These are phyloP conservation scores for Pandemis heparana DNA, from an alignment of 2,888 invertebrate species.

Conservation along the genomic window DNA sequence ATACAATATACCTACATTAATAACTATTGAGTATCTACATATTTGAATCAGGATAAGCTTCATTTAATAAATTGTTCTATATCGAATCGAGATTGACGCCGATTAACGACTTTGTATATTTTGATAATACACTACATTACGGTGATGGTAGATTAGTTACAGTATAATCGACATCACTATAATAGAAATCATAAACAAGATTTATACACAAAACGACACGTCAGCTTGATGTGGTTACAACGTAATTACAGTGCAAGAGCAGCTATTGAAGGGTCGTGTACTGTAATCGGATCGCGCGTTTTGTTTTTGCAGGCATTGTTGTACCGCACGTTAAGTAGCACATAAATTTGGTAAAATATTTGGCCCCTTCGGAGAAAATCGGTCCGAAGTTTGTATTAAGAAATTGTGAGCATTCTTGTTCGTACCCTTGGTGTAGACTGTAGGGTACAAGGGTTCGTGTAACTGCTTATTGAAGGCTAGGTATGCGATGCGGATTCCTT, in stretches of 20 bases:
- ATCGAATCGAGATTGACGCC: too few species aligned
- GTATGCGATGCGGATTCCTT: conserved; percentile 31
- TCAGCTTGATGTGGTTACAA: not conserved
- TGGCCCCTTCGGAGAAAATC: not conserved
- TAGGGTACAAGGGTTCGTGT: conserved; percentile 34
- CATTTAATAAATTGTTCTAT: not conserved
- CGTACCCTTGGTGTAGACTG: conserved; percentile 6
- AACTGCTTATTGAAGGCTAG: conserved; percentile 37
- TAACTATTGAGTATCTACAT: not conserved
- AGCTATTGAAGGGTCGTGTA: conserved; percentile 18
- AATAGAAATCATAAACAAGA: conserved; percentile 16
- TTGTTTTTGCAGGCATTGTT: conserved; percentile 4
- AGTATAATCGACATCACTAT: not conserved
- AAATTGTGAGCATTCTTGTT: conserved; percentile 21
- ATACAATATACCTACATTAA: not conserved
- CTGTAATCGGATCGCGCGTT: conserved; percentile 18
- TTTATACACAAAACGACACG: conserved; percentile 7
- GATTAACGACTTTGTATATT: not conserved
- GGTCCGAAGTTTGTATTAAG: conserved; percentile 12
- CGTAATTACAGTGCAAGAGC: conserved; percentile 19
- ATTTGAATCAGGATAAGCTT: not conserved
- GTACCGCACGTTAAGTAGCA: not conserved
- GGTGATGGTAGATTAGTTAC: not conserved
- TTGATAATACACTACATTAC: not conserved
- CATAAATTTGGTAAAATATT: conserved; percentile 5